Base-by-base conservation (phyloP, 2,797 vertebrate species). In the Eulemur rubriventer region DNA sequence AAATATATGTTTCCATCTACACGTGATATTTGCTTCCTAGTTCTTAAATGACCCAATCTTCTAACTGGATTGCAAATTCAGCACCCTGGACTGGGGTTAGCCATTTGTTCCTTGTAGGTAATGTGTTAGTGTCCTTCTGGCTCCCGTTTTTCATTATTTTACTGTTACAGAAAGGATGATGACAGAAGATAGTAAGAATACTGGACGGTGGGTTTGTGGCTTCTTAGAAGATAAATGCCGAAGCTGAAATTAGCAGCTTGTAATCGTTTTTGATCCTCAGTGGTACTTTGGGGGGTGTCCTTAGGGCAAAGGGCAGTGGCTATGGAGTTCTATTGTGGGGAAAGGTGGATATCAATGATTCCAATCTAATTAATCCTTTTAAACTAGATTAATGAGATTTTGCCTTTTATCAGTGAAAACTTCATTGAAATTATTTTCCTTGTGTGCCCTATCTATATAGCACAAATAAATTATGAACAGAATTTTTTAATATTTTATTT, bases 111-210 rank as follows among this genome's bases (percentile, higher is more conserved):
- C 91, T 94, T 38, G 18, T 78, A 96, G 57, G 61, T 81, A 41
- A 59, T 59, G 22, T 69, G 43, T 85, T 52, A 59, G 2, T 96
- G 65, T 96, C 95, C 48, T 96, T 81, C 57, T 81, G n/a, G 7
- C 43, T 94, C 48, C 97, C 93, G 73, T 87, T 95, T 92, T 78
- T 75, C 63, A 88, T 83, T 20, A 89, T 97, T 97, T 67, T 97
- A 73, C 67, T 76, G 48, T 10, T 76, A n/a, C 55, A 88, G 9
- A 85, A 61, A 65, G 18, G 79, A 95, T 55, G 48, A 61, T 12
- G 38, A 84, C 30, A 89, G n/a, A 95, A 97, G 92, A 55, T 33
- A 87, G 52, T 67, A 95, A 94, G 35, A 33, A 83, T 61, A 86
- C 28, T 61, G 59, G 94, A 91, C 1, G 59, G 38, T 35, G 93